phyloP scores from a whole-genome alignment of 2,888 invertebrate genomes.

The Micoletzkya japonica region DNA sequence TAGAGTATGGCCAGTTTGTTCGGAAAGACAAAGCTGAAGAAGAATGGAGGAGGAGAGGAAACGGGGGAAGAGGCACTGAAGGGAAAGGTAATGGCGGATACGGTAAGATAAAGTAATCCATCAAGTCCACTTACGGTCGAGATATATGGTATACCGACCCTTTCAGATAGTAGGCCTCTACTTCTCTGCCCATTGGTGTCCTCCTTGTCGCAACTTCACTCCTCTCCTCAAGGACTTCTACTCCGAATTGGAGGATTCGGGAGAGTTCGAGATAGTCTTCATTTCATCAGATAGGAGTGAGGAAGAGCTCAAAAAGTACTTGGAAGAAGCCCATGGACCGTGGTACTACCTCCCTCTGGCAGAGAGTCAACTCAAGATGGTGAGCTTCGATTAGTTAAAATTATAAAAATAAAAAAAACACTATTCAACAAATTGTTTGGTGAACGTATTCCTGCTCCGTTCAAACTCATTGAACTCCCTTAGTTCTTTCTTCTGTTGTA shows the following conservation, averaged over 20 bases:
- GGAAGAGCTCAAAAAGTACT: constrained; percentile 64
- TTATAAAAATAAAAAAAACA: too few species aligned
- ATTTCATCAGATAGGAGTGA: constrained; percentile 67
- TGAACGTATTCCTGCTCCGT: too few species aligned
- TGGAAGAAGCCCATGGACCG: constrained; percentile 66
- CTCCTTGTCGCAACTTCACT: constrained; percentile 68
- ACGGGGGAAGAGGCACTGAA: constrained; percentile 7
- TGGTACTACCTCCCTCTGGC: constrained; percentile 64
- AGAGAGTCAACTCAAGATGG: constrained; percentile 23
- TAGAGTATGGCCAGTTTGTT: constrained; percentile 19
- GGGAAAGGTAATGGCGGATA: constrained; percentile 31
- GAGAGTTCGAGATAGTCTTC: constrained; percentile 68
- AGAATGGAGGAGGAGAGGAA: constrained; percentile 10
- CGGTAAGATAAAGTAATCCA: too few species aligned
- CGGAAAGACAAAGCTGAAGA: constrained; percentile 20
- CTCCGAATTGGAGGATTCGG: constrained; percentile 59
- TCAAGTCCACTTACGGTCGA: too few species aligned
- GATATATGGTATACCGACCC: neutral
- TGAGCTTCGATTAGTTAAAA: too few species aligned
- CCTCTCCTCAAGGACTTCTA: constrained; percentile 66
- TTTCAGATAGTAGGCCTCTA: constrained; percentile 43
- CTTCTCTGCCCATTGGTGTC: constrained; percentile 70
- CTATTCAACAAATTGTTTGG: too few species aligned
- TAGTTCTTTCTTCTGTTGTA: too few species aligned
- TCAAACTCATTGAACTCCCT: too few species aligned